A percentile compares a stretch with the other conserved stretches of the same genome.
These are phyloP conservation scores for Ivindomyrus marchei DNA, from an alignment of 2,113 vertebrate genomes.

Conservation along the genomic window DNA sequence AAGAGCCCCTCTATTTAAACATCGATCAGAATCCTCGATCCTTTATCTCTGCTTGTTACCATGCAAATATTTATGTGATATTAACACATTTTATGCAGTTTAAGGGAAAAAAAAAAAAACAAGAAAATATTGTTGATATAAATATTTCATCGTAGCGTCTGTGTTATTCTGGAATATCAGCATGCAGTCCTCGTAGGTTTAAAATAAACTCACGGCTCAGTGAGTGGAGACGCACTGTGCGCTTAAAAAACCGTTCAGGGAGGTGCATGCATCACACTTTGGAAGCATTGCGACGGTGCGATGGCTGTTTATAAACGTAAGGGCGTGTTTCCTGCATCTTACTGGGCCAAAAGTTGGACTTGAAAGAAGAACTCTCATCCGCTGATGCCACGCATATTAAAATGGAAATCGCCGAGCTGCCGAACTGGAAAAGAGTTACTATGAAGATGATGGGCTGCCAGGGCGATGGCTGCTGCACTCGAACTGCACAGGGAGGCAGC, in stretches of 20 bases:
- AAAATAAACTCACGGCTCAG: neutral
- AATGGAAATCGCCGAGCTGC: neutral
- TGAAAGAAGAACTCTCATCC: neutral
- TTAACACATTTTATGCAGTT: neutral
- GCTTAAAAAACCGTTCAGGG: neutral
- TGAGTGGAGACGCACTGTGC: neutral
- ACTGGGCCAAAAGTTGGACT: neutral
- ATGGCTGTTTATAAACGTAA: neutral
- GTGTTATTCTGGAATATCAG: neutral
- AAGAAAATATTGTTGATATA: neutral
- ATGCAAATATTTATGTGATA: neutral
- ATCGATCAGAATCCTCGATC: neutral
- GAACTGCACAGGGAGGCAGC: neutral
- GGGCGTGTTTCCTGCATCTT: neutral
- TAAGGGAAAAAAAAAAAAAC: neutral
- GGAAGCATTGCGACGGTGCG: neutral
- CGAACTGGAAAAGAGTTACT: neutral
- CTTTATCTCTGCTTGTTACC: neutral
- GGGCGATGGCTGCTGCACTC: neutral
- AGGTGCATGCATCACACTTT: neutral
- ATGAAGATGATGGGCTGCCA: neutral
- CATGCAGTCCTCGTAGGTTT: neutral
- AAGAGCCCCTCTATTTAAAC: neutral
- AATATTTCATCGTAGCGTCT: neutral
- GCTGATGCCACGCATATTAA: neutral